These are phyloP conservation scores for Dendrolimus pini DNA, from an alignment of 2,888 invertebrate species.

Conservation along the genomic window DNA sequence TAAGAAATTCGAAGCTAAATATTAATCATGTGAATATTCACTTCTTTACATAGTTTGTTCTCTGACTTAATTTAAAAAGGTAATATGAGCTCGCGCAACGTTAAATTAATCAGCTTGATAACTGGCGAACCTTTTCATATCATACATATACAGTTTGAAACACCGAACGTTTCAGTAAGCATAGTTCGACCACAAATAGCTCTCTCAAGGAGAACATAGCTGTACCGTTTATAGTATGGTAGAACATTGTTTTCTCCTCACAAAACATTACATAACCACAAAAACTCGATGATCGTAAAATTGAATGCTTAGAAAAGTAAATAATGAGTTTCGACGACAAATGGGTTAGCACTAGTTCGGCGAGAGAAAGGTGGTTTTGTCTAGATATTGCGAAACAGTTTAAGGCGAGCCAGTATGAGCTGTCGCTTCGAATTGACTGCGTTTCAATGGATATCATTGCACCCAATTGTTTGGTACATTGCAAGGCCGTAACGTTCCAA, in stretches of 20 bases:
- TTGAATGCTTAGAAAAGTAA: constrained; percentile 1
- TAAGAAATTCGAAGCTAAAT: no score
- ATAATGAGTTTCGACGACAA: constrained; percentile 12
- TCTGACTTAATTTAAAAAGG: no score
- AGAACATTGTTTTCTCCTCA: background rate
- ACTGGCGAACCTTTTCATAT: no score
- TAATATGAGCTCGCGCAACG: no score
- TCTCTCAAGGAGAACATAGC: background rate
- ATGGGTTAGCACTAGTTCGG: constrained; percentile 8
- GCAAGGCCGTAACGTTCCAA: no score
- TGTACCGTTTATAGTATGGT: background rate
- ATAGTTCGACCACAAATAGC: background rate
- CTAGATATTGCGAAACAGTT: constrained; percentile 28
- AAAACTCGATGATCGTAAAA: background rate
- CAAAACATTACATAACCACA: constrained; percentile 2
- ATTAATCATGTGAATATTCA: no score
- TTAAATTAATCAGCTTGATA: no score
- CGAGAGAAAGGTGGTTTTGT: constrained; percentile 40
- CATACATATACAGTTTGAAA: no score
- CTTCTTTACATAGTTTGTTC: no score
- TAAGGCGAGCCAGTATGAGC: constrained; percentile 22
- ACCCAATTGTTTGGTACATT: background rate
- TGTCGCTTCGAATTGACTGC: background rate
- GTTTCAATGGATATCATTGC: background rate
- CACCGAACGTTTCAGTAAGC: no score